Percentiles rank a stretch among this genome's conserved stretches.
phyloP scores from a whole-genome alignment of 2,888 invertebrate genomes.

The Eilema griseolum region DNA sequence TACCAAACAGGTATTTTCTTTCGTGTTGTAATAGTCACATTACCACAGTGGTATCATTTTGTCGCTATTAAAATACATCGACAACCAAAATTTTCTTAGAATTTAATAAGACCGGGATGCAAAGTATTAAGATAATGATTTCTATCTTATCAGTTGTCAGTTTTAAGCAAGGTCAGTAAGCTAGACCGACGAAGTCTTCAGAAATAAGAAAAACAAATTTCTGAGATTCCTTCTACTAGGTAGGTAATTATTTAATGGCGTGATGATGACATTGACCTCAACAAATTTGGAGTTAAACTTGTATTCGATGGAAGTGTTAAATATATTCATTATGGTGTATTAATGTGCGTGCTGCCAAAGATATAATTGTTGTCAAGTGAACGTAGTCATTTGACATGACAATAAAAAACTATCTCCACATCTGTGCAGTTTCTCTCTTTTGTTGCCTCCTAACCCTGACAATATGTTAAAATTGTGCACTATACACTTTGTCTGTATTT shows the following conservation, averaged over 20 bases:
- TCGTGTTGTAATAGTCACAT: not conserved
- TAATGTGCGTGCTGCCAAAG: not conserved
- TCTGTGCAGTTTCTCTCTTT: slow-evolving; percentile 43
- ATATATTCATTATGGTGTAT: not conserved
- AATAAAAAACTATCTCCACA: slow-evolving; percentile 42
- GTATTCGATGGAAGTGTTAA: not conserved
- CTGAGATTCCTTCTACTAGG: not conserved
- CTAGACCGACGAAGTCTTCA: not conserved
- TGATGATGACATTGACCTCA: not conserved
- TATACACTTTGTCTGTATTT: slow-evolving; percentile 28
- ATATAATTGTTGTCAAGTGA: slow-evolving; percentile 13
- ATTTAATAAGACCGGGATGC: not conserved
- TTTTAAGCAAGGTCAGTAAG: not conserved
- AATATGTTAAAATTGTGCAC: slow-evolving; percentile 31
- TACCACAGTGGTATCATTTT: not conserved
- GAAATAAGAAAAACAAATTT: not conserved
- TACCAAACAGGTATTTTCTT: not conserved
- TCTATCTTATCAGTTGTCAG: not conserved
- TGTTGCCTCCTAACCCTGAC: slow-evolving; percentile 13
- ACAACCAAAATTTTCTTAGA: not conserved
- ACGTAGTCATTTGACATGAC: slow-evolving; percentile 20
- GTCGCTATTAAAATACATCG: not conserved
- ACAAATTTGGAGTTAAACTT: not conserved
- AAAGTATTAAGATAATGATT: not conserved
- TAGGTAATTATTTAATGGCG: not conserved